These are phyloP conservation scores for Tetramorium simillimum DNA, from an alignment of 1,140 invertebrate species.

Conservation along the genomic window DNA sequence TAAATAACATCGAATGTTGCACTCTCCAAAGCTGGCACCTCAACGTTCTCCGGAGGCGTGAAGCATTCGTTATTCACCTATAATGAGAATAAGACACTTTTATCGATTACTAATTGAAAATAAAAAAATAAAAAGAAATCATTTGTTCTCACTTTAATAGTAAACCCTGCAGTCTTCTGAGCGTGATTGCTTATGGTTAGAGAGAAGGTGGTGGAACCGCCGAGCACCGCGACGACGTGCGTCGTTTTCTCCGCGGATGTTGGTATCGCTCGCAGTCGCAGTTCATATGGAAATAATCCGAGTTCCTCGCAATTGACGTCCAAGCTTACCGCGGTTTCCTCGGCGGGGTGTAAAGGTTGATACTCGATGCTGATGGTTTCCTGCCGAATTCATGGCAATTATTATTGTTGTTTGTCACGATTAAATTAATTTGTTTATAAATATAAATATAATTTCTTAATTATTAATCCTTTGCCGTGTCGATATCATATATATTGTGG, in stretches of 20 bases:
- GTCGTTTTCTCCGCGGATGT: constrained; percentile 84
- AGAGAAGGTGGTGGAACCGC: constrained; percentile 49
- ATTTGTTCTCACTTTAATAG: constrained; percentile 59
- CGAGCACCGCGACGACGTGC: constrained; percentile 76
- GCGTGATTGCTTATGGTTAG: constrained; percentile 67
- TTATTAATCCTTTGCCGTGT: background rate
- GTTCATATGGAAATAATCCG: constrained; percentile 72
- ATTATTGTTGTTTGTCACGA: background rate
- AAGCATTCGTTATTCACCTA: constrained; percentile 78
- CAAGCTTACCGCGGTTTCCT: constrained; percentile 44
- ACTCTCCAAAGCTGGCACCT: constrained; percentile 6
- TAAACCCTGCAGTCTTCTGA: constrained; percentile 53
- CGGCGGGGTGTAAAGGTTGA: constrained; percentile 55
- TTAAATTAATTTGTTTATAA: constrained; percentile 4
- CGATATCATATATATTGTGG: background rate
- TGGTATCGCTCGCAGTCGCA: constrained; percentile 67
- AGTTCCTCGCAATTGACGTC: constrained; percentile 58
- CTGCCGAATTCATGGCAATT: constrained; percentile 38
- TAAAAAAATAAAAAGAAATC: background rate
- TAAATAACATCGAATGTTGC: constrained; percentile 62
- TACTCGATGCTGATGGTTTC: constrained; percentile 70
- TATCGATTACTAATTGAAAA: background rate
- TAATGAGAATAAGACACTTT: background rate
- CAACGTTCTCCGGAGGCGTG: constrained; percentile 40
- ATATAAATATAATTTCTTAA: background rate